Evolutionary conservation across 2,113 vertebrate species (phyloP).

Genomic region (Silurus meridionalis): DNA sequence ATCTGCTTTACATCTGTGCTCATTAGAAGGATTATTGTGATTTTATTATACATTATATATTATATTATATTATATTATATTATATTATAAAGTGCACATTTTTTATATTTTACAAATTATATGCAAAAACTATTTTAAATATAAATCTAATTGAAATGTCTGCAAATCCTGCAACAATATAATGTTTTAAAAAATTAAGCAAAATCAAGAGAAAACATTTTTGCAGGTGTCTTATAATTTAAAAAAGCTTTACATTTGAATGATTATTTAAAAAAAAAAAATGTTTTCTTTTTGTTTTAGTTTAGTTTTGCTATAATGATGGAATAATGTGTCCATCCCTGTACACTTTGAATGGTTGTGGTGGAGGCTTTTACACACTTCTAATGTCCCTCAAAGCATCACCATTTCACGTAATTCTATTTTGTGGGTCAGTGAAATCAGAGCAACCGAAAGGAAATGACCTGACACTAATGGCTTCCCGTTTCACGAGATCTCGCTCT

Average conservation of each 20-base stretch:
- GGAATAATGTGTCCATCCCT: background rate
- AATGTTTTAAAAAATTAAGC: background rate
- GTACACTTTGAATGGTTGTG: background rate
- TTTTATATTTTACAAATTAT: background rate
- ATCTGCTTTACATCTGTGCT: background rate
- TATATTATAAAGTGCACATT: too few relatives aligned
- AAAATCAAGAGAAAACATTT: background rate
- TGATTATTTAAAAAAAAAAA: background rate
- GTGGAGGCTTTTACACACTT: background rate
- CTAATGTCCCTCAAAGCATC: background rate
- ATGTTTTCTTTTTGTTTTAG: background rate
- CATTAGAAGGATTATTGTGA: too few relatives aligned
- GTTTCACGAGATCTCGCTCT: background rate
- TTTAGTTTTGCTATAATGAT: background rate
- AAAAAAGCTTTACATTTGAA: background rate
- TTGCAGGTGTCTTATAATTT: background rate
- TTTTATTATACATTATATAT: too few relatives aligned
- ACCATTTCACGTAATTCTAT: background rate
- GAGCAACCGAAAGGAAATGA: background rate
- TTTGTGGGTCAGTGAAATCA: constrained; percentile 2
- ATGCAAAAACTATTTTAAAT: background rate
- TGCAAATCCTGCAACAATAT: background rate
- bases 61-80: too few relatives aligned
- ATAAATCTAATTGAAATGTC: background rate
- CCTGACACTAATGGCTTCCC: background rate